These are phyloP conservation scores for Antennarius striatus DNA, from an alignment of 2,113 vertebrate species.

Conservation along the genomic window DNA sequence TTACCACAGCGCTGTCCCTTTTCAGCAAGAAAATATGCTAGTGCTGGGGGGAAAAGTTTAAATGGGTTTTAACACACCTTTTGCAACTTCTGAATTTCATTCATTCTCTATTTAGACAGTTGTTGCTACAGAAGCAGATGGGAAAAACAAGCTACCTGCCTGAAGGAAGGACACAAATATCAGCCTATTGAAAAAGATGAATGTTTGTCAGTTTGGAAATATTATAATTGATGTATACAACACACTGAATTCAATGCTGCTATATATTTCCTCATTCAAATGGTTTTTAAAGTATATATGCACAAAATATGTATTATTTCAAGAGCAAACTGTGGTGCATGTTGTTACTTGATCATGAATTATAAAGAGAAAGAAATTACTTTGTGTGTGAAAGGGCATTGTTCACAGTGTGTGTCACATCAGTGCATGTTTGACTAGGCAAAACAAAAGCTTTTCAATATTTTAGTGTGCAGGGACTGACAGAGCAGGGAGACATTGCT, in stretches of 20 bases:
- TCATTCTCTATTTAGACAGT: not conserved
- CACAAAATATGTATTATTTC: constrained; percentile 8
- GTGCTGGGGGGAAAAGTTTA: constrained; percentile 11
- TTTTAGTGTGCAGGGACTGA: constrained; percentile 67
- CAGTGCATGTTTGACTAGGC: constrained; percentile 80
- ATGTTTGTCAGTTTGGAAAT: constrained; percentile 4
- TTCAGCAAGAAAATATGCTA: constrained; percentile 41
- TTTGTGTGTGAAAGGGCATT: constrained; percentile 70
- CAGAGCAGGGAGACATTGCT: constrained; percentile 53
- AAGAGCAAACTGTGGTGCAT: constrained; percentile 11
- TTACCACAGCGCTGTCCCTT: constrained; percentile 14
- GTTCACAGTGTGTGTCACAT: constrained; percentile 82
- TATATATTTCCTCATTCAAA: not conserved
- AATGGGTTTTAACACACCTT: constrained; percentile 7
- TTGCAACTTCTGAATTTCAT: constrained; percentile 5
- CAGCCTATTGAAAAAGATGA: not conserved
- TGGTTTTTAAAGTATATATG: constrained; percentile 20
- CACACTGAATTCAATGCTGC: not conserved
- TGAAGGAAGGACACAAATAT: not conserved
- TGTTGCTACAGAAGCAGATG: not conserved
- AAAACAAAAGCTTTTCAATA: constrained; percentile 83
- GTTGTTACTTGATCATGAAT: constrained; percentile 67
- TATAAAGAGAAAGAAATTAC: constrained; percentile 67
- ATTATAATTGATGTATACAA: not conserved
- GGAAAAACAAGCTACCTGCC: not conserved